Evolutionary conservation across 2,888 invertebrate genomes (phyloP).

Genomic region (Melinopterus prodromus): DNA sequence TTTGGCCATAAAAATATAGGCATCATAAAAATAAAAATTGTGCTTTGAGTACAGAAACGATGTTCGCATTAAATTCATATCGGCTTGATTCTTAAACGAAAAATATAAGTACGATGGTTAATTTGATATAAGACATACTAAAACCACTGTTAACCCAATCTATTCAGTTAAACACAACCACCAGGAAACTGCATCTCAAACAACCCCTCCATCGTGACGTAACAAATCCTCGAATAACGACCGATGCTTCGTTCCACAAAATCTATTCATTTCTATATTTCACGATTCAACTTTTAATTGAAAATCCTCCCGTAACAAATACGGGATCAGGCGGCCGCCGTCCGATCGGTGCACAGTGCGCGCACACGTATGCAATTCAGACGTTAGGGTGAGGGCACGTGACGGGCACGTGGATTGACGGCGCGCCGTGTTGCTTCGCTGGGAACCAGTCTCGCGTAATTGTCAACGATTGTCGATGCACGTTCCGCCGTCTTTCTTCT

Average conservation of each 20-base stretch:
- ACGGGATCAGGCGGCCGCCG: not conserved
- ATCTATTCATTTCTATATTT: not conserved
- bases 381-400: not conserved
- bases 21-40: not conserved
- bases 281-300: not conserved
- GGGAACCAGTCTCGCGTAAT: not conserved
- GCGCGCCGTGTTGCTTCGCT: not conserved
- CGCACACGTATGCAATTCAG: not conserved
- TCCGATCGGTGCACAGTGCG: not conserved
- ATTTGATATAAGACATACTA: no score
- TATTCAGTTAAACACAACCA: no score
- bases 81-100: no score
- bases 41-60: not conserved
- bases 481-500: not conserved
- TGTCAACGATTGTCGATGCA: conserved; percentile 4
- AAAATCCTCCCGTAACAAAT: conserved; percentile 4
- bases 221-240: not conserved
- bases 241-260: not conserved
- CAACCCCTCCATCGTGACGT: not conserved
- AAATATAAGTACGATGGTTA: no score
- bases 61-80: not conserved
- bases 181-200: no score
- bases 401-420: not conserved
- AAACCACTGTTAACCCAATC: no score
- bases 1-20: not conserved